Evolutionary conservation across 2,797 vertebrate genomes (phyloP).

Genomic region (Limosa lapponica): DNA sequence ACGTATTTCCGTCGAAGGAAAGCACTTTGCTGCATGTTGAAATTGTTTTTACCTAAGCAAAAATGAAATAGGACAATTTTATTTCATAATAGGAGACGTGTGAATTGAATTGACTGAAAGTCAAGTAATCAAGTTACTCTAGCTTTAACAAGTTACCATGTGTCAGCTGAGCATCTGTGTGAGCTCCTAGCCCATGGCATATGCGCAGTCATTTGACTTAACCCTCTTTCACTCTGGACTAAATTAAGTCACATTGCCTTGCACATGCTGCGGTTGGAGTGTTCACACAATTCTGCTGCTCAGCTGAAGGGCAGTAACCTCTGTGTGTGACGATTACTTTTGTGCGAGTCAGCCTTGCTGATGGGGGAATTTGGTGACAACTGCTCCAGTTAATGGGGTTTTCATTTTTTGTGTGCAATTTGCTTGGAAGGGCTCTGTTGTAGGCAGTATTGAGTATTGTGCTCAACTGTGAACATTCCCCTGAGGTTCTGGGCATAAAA

Average conservation of each 20-base stretch:
- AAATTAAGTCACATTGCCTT: background rate
- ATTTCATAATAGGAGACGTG: background rate
- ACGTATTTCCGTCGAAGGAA: background rate
- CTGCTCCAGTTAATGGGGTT: background rate
- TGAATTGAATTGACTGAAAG: background rate
- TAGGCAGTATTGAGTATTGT: background rate
- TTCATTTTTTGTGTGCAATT: background rate
- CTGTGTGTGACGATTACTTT: rapidly evolving
- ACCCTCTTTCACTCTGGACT: background rate
- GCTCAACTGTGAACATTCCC: background rate
- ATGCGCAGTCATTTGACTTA: background rate
- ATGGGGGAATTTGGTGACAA: background rate
- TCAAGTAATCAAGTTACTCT: background rate
- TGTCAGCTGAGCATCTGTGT: background rate
- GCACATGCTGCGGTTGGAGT: rapidly evolving
- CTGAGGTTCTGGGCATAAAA: background rate
- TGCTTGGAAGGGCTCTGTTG: background rate
- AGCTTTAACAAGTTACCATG: background rate
- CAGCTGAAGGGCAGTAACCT: rapidly evolving
- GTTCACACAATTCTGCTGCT: background rate
- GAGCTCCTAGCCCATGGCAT: background rate
- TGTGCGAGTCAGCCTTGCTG: background rate
- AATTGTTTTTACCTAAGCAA: background rate
- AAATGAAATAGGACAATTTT: background rate
- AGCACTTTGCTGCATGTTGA: background rate